phyloP scores from a whole-genome alignment of 2,113 vertebrate species.

The Thomomys bottae region DNA sequence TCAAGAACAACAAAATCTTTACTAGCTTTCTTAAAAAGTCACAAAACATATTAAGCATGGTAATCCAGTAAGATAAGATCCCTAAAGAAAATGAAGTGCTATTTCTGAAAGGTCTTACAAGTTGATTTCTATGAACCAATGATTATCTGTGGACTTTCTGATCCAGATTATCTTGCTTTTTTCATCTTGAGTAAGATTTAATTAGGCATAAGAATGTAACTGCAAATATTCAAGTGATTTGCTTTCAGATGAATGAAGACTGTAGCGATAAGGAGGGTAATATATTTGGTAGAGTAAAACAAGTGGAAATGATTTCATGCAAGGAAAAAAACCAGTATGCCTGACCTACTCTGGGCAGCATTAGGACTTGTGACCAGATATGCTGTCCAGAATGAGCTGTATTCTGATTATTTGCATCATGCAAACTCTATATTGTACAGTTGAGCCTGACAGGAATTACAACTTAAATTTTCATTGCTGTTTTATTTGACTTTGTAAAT shows the following conservation, averaged over 20 bases:
- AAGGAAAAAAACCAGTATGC: neutral
- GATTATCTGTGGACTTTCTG: neutral
- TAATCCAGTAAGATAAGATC: neutral
- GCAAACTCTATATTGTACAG: neutral
- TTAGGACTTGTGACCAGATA: neutral
- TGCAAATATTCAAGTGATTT: slow-evolving; percentile 48
- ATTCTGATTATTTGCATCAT: neutral
- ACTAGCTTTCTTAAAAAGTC: slow-evolving; percentile 15
- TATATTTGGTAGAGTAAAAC: slow-evolving; percentile 34
- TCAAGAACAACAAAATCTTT: neutral
- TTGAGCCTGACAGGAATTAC: neutral
- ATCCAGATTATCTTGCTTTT: slow-evolving; percentile 18
- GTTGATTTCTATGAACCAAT: neutral
- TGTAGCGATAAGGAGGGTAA: slow-evolving; percentile 1
- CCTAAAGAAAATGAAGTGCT: slow-evolving; percentile 29
- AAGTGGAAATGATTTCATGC: slow-evolving; percentile 40
- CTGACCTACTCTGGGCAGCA: neutral
- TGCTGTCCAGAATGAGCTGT: neutral
- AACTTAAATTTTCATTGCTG: neutral
- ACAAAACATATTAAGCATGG: neutral
- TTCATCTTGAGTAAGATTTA: slow-evolving; percentile 27
- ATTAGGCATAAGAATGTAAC: slow-evolving; percentile 62
- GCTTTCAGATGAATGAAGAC: slow-evolving; percentile 63
- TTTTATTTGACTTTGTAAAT: slow-evolving; percentile 31
- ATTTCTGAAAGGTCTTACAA: slow-evolving; percentile 38